These are phyloP conservation scores for Leucoma salicis DNA, from an alignment of 2,888 invertebrate species.

Conservation along the genomic window DNA sequence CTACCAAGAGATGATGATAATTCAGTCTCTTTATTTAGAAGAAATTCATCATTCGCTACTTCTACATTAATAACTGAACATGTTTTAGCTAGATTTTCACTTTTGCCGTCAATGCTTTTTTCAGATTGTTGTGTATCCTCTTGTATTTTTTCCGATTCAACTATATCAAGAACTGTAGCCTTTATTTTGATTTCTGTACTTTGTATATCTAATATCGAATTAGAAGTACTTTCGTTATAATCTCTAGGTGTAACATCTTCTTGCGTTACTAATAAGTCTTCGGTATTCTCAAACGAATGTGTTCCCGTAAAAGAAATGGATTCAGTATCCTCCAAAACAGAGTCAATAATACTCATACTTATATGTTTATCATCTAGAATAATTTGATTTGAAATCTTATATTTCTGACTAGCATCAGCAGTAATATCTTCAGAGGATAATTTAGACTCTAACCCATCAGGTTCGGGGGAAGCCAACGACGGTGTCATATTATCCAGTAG, in stretches of 20 bases:
- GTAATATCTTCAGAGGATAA: slow-evolving; percentile 15
- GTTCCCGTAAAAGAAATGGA: slow-evolving; percentile 40
- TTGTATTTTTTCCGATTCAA: not conserved
- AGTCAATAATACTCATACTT: slow-evolving; percentile 56
- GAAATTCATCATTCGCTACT: too few relatives aligned
- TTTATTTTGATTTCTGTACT: not conserved
- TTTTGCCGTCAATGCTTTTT: not conserved
- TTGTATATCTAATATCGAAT: not conserved
- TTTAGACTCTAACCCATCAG: slow-evolving; percentile 40
- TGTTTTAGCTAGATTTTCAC: slow-evolving; percentile 3
- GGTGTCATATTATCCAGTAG: slow-evolving; percentile 58
- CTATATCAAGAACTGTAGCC: not conserved
- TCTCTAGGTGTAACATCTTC: slow-evolving; percentile 43
- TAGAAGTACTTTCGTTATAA: slow-evolving; percentile 8
- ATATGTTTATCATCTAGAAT: slow-evolving; percentile 47
- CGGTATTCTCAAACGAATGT: slow-evolving; percentile 42
- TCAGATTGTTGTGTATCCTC: not conserved
- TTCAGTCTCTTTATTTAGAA: too few relatives aligned
- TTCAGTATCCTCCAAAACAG: slow-evolving; percentile 49
- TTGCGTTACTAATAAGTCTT: slow-evolving; percentile 35
- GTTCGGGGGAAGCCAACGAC: slow-evolving; percentile 61
- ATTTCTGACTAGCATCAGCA: not conserved
- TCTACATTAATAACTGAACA: slow-evolving; percentile 15
- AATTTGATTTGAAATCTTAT: slow-evolving; percentile 4
- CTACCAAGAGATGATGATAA: not conserved